Base-by-base conservation (phyloP, 2,888 invertebrate species). In the Allygus modestus region DNA sequence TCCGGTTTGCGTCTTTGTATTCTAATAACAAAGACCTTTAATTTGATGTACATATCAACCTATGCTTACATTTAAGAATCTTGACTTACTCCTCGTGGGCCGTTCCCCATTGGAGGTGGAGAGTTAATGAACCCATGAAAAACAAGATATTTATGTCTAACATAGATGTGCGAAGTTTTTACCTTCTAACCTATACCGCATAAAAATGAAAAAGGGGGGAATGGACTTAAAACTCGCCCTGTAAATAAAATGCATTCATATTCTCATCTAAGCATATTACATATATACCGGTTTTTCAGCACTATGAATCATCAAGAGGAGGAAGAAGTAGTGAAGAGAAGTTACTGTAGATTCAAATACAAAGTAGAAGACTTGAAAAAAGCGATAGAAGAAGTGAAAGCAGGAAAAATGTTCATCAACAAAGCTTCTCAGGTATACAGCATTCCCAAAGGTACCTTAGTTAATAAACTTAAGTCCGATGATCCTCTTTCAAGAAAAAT, bases 371-470 rank as follows among this genome's bases (percentile, higher is more conserved):
- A 31, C 58, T 37, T 81, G 1, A 20, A 33, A 33, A 81, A 54
- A 28, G 58, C 41, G 37, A 20, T 51, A 46, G 46, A 46, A 79
- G 79, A 79, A 15, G 54, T 79, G 9, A 79, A 51, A 28, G 1
- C 26, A 31, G 61, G 61, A 26, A 81, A 17, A 61, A 58, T 58
- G 20, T 58, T 33, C 12, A 20, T 31, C n/a, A 81, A 81, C 33
- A 54, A 81, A 31, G 28, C 58, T 58, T 81, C 81, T 0, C n/a
- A 81, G 33, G 54, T 20, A 11, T 81, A 81, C 37, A 37, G 58
- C 9, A 81, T 81, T 20, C 58, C 81, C 31, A 81, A 81, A 54
- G 54, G 81, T n/a, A 81, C 28, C n/a, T 54, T 79, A 15, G 20
- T 58, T 37, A 81, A 81, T 33, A 81, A 81, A 58, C 31, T 26